A percentile compares a stretch with the other conserved stretches of the same genome.
These are phyloP conservation scores for Malachius bipustulatus DNA, from an alignment of 2,888 invertebrate genomes.

Conservation along the genomic window DNA sequence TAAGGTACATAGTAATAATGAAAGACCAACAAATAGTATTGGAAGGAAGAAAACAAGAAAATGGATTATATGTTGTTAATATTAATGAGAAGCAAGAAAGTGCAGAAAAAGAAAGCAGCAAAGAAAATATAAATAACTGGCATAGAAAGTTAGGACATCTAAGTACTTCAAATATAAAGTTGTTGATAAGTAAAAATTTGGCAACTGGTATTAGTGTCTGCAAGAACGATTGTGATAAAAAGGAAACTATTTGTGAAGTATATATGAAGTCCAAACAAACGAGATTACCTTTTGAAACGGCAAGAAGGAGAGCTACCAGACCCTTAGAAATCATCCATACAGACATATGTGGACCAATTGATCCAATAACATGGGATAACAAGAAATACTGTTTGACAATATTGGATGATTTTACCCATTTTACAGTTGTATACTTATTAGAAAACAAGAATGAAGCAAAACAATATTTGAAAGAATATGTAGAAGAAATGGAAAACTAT, in stretches of 20 bases:
- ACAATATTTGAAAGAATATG: too few relatives aligned
- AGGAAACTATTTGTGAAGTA: background rate
- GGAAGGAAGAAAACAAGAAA: constrained; percentile 6
- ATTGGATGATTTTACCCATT: too few relatives aligned
- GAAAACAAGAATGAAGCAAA: too few relatives aligned
- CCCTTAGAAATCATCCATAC: constrained; percentile 5
- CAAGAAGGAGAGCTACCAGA: background rate
- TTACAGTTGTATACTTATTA: too few relatives aligned
- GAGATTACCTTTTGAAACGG: constrained; percentile 3
- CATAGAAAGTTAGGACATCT: constrained; percentile 14
- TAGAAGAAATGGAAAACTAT: constrained; percentile 9
- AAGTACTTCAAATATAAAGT: constrained; percentile 10
- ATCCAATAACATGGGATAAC: too few relatives aligned
- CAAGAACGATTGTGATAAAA: background rate
- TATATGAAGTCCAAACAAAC: constrained; percentile 1
- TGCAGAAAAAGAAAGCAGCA: background rate
- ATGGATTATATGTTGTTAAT: constrained; percentile 5
- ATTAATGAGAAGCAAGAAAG: constrained; percentile 1
- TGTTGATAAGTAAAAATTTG: constrained; percentile 10
- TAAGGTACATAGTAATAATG: background rate
- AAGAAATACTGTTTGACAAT: too few relatives aligned
- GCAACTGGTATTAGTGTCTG: constrained; percentile 1
- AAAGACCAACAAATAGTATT: background rate
- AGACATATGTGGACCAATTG: too few relatives aligned
- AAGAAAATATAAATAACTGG: too few relatives aligned